Evolutionary conservation across 2,113 vertebrate genomes (phyloP).

Genomic region (Apeltes quadracus): DNA sequence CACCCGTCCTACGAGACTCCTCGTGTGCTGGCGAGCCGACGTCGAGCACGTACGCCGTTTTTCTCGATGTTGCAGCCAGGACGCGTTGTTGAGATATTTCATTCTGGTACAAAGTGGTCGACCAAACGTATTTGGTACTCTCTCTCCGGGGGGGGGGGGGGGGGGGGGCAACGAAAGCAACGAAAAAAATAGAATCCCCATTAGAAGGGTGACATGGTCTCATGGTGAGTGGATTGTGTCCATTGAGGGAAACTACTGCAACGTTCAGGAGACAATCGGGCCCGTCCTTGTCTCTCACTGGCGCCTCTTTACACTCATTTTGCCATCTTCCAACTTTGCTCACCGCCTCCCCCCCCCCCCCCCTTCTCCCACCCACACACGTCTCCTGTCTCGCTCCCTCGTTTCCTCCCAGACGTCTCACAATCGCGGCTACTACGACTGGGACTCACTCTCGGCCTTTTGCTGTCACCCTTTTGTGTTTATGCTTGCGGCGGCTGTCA

Average conservation of each 20-base stretch:
- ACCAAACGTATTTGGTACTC: no score
- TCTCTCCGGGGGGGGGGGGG: no score
- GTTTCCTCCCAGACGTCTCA: constrained; percentile 47
- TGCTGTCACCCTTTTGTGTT: constrained; percentile 14
- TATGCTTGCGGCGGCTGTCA: constrained; percentile 47
- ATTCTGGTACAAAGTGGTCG: background rate
- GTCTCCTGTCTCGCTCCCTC: constrained; percentile 22
- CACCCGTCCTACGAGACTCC: no score
- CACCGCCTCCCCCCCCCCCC: background rate
- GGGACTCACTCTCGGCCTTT: constrained; percentile 9
- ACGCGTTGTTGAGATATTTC: background rate
- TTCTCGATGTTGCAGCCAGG: background rate
- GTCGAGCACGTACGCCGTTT: no score
- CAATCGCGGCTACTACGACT: constrained; percentile 22
- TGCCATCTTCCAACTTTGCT: constrained; percentile 44
- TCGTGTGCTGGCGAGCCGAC: no score
- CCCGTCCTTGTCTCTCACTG: constrained; percentile 35
- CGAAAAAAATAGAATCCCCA: background rate
- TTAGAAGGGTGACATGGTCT: constrained; percentile 26
- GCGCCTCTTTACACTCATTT: constrained; percentile 41
- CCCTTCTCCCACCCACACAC: background rate
- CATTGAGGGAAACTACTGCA: constrained; percentile 28
- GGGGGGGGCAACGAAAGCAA: no score
- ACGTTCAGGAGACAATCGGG: constrained; percentile 31
- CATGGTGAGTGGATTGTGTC: constrained; percentile 33